A percentile compares a stretch with the other conserved stretches of the same genome.
Conservation (phyloP, 2,797 vertebrate species). For the Periparus ater region DNA sequence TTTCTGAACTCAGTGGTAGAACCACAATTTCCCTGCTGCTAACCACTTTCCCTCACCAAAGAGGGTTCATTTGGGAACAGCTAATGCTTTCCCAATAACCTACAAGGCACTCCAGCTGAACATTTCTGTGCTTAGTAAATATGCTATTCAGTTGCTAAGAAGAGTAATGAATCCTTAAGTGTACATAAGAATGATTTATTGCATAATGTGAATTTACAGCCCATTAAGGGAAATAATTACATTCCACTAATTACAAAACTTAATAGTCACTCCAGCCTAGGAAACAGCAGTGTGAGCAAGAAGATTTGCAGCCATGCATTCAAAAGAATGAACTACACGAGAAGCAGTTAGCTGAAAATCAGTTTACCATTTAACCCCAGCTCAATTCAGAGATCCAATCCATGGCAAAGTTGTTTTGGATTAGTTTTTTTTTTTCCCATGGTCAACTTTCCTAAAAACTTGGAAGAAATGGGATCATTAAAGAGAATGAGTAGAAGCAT, state of each 20-base stretch:
- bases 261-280: constrained; percentile 35
- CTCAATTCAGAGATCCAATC: neutral
- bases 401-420: neutral
- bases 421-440: neutral
- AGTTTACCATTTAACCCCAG: neutral
- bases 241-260: constrained; percentile 49
- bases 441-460: neutral
- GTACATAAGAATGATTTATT: constrained; percentile 60
- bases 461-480: neutral
- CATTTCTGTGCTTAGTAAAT: constrained; percentile 24
- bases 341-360: constrained; percentile 10
- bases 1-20: neutral
- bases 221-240: constrained; percentile 47
- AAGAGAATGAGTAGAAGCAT: neutral
- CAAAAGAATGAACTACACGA: neutral
- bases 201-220: constrained; percentile 40
- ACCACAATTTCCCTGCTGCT: neutral
- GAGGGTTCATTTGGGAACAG: neutral
- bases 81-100: neutral
- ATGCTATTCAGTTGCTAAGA: constrained; percentile 17
- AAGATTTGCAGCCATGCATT: neutral
- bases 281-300: neutral
- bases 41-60: neutral
- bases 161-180: constrained; percentile 48
- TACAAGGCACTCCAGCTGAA: neutral